Evolutionary conservation across 2,113 vertebrate genomes (phyloP).

Genomic region (Cavia porcellus): DNA sequence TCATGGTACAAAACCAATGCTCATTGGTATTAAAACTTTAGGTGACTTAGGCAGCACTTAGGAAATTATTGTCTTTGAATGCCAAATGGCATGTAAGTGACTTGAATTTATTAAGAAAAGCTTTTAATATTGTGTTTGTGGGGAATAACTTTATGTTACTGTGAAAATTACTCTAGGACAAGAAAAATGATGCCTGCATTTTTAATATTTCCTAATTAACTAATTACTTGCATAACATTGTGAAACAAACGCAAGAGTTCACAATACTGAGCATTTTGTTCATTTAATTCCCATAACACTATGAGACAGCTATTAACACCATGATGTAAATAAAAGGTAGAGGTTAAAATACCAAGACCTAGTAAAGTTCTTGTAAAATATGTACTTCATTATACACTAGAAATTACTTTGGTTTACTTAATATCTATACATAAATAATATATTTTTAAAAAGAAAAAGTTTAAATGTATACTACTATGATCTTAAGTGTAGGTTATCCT

Average conservation of each 20-base stretch:
- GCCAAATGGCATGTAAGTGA: not conserved
- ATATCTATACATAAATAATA: not conserved
- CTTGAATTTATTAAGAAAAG: slow-evolving; percentile 48
- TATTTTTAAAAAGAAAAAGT: not conserved
- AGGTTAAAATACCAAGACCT: slow-evolving; percentile 5
- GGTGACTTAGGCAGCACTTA: not conserved
- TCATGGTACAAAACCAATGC: not conserved
- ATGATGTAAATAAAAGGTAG: not conserved
- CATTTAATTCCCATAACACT: slow-evolving; percentile 1
- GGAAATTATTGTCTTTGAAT: not conserved
- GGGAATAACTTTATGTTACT: slow-evolving; percentile 28
- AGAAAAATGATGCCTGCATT: slow-evolving; percentile 41
- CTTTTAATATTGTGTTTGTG: slow-evolving; percentile 27
- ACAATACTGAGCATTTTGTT: not conserved
- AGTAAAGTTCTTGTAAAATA: not conserved
- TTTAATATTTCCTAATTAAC: slow-evolving; percentile 60
- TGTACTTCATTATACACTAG: not conserved
- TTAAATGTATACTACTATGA: not conserved
- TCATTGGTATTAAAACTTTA: not conserved
- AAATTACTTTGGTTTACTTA: slow-evolving; percentile 9
- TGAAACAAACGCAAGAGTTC: slow-evolving; percentile 27
- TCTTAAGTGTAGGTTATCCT: not conserved
- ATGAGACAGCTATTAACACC: not conserved
- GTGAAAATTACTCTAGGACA: not conserved
- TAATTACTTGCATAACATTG: slow-evolving; percentile 45